Percentiles rank a stretch among this genome's conserved stretches.
Conservation (phyloP, 2,113 vertebrate genomes). For the Haemorhous mexicanus region DNA sequence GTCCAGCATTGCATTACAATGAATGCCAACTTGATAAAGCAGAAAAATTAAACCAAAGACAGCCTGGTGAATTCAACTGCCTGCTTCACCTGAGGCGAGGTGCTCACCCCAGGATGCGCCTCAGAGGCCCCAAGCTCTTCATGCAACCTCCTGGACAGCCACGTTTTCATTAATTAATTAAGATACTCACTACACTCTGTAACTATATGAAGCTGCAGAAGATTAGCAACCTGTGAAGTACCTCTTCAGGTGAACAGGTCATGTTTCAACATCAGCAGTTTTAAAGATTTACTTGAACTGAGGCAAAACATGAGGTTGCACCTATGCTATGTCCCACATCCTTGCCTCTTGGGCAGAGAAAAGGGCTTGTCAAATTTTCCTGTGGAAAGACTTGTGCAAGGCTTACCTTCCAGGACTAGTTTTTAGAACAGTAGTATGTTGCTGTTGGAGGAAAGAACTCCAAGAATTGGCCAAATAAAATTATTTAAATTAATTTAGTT, state of each 20-base stretch:
- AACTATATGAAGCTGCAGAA: fast-evolving
- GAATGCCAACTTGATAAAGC: background rate
- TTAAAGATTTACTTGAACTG: background rate
- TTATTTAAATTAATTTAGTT: background rate
- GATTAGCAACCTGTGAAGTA: background rate
- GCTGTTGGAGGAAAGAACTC: background rate
- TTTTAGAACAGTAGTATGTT: background rate
- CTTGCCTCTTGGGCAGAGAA: background rate
- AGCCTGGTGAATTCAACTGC: background rate
- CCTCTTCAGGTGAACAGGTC: background rate
- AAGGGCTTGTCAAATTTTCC: background rate
- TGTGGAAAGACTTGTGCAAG: background rate
- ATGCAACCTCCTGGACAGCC: background rate
- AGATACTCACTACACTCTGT: background rate
- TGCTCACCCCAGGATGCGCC: background rate
- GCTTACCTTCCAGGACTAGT: background rate
- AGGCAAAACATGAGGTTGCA: background rate
- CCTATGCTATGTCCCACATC: background rate
- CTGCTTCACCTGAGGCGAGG: fast-evolving
- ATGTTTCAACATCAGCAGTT: background rate
- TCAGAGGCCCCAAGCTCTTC: background rate
- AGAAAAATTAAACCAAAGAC: background rate
- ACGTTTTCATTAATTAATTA: background rate
- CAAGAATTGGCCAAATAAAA: background rate
- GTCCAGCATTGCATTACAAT: background rate